Base-by-base conservation (phyloP, 2,888 invertebrate species). In the Amphipoea oculea region DNA sequence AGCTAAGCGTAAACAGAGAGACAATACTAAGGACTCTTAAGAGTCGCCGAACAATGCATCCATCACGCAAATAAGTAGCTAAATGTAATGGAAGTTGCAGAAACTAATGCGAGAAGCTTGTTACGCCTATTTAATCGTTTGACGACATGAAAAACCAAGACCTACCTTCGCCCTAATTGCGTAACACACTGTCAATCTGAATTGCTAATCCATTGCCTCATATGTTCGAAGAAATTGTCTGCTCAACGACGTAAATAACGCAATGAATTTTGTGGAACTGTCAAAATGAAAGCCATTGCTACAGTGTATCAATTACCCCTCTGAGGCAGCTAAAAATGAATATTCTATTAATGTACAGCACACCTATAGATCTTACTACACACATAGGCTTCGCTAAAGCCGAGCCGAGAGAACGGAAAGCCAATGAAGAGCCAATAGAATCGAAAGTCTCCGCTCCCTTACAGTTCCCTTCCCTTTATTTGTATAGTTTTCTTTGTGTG, bases 401-500 rank as follows among this genome's bases (percentile, higher is more conserved):
- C 54, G 14, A 51, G 62, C n/a, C 60, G 66, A 76, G 71, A 76
- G 75, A 68, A 62, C 73, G 68, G 54, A 82, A 70, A 88, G 73
- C 76, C 86, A 75, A 88, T 82, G 82, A 75, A 88, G 82, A 86
- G 78, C 69, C 82, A 79, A 88, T 78, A 67, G 76, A 88, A 82
- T 73, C 67, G 76, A 73, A 86, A 82, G 74, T 40, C 76, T 81
- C 82, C 78, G 45, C 76, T 81, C 78, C 78, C 70, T 75, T 65
- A 72, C 63, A 70, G 57, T 79, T 80, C 73, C 69, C 76, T 85
- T 72, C 85, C 74, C 82, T 86, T 82, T 88, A 86, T 88, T 78
- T 86, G 86, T 88, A 81, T 78, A 86, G 85, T 82, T 85, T 85
- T 76, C 88, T 85, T 86, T 86, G 78, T 81, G 82, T 62, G 85